phyloP scores from a whole-genome alignment of 2,888 invertebrate species.

The Apocheima hispidaria region DNA sequence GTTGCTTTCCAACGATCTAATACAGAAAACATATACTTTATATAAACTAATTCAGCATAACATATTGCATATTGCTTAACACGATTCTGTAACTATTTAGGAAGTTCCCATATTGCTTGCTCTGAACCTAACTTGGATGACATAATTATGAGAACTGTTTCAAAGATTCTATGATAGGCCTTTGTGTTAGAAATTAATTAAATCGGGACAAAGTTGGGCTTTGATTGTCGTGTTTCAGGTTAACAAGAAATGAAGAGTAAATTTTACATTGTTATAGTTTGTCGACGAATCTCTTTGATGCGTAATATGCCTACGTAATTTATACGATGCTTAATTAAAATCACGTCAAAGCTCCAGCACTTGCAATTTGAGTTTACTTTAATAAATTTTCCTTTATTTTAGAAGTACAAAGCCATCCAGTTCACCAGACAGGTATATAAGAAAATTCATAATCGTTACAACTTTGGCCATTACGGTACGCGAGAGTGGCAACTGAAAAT shows the following conservation, averaged over 20 bases:
- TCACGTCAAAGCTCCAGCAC: not conserved
- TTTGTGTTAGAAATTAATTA: conserved; percentile 34
- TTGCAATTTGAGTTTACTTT: not conserved
- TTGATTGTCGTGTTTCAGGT: conserved; percentile 34
- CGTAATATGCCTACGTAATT: conserved; percentile 1
- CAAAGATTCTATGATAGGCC: conserved; percentile 28
- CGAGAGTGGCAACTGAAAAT: conserved; percentile 35
- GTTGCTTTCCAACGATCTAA: conserved; percentile 49
- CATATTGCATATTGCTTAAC: not conserved
- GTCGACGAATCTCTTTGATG: conserved; percentile 17
- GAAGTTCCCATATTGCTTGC: not conserved
- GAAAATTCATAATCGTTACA: conserved; percentile 36
- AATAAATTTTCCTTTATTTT: conserved; percentile 2
- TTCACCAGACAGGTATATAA: conserved; percentile 11
- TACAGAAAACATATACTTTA: not conserved
- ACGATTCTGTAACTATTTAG: not conserved
- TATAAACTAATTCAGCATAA: no score
- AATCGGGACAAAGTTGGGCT: conserved; percentile 24
- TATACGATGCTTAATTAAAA: conserved; percentile 1
- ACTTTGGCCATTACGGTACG: conserved; percentile 37
- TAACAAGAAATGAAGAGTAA: conserved; percentile 33
- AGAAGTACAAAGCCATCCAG: not conserved
- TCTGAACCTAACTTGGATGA: conserved; percentile 9
- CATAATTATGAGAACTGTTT: conserved; percentile 26
- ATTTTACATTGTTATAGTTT: conserved; percentile 24